Conservation (phyloP, 2,888 invertebrate genomes). For the Stomorhina lunata region DNA sequence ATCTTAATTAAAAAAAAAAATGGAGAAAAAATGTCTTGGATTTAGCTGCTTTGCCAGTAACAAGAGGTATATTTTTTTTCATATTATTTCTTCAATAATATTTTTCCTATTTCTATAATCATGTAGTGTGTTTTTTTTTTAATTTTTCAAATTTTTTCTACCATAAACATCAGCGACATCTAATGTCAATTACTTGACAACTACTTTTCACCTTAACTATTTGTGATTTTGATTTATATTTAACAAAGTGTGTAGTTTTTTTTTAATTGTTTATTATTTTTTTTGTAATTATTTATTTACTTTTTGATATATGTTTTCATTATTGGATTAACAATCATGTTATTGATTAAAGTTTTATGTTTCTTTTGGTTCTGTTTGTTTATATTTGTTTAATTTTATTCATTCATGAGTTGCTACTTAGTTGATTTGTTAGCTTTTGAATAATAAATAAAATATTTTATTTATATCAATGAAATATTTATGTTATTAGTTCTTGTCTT, state of each 20-base stretch:
- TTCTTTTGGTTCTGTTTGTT: not conserved
- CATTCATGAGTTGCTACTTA: constrained; percentile 21
- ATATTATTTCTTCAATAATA: constrained; percentile 38
- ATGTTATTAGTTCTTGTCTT: not conserved
- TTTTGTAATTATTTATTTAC: not conserved
- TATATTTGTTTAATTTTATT: constrained; percentile 21
- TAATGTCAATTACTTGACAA: constrained; percentile 63
- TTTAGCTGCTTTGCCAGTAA: constrained; percentile 6
- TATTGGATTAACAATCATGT: constrained; percentile 56
- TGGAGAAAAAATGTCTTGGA: constrained; percentile 42
- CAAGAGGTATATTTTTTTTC: constrained; percentile 14
- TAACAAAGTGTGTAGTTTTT: constrained; percentile 36
- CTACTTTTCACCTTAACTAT: constrained; percentile 63
- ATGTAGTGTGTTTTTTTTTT: not conserved
- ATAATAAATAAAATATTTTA: not conserved
- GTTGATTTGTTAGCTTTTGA: not conserved
- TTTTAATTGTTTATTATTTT: not conserved
- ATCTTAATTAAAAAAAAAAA: constrained; percentile 64
- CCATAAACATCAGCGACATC: constrained; percentile 52
- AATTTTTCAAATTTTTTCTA: constrained; percentile 2
- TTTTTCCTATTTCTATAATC: constrained; percentile 29
- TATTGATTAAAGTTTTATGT: constrained; percentile 37
- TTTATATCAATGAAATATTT: not conserved
- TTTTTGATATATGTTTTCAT: constrained; percentile 30
- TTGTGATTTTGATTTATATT: constrained; percentile 59